Conservation (phyloP, 2,888 invertebrate species). For the Epistrophe grossulariae region DNA sequence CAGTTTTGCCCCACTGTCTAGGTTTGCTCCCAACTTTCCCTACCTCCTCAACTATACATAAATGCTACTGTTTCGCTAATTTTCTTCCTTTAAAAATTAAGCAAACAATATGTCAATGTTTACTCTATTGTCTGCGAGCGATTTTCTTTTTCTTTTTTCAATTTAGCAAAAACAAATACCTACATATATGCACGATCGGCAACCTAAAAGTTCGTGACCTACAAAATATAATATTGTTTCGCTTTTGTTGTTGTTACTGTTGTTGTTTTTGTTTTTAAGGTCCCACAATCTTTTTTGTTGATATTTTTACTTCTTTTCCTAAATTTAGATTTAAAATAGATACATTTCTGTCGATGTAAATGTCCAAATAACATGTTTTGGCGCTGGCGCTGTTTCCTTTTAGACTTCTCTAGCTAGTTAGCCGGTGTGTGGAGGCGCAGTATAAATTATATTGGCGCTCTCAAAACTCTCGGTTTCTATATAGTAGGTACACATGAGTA, state of each 20-base stretch:
- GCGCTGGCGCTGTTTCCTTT: constrained; percentile 29
- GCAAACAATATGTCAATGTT: constrained; percentile 44
- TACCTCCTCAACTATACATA: neutral
- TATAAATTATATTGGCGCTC: neutral
- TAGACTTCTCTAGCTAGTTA: neutral
- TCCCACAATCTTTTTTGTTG: constrained; percentile 30
- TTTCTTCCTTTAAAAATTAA: constrained; percentile 9
- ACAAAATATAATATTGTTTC: constrained; percentile 47
- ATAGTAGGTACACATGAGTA: neutral
- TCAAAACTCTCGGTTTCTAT: constrained; percentile 31
- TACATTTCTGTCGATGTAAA: constrained; percentile 50
- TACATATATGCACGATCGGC: constrained; percentile 10
- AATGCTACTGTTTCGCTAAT: constrained; percentile 21
- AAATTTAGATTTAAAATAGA: constrained; percentile 64
- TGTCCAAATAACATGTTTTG: constrained; percentile 19
- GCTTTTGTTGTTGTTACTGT: constrained; percentile 20
- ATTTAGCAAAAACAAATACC: constrained; percentile 24
- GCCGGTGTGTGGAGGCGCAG: constrained; percentile 30
- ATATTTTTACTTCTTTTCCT: constrained; percentile 49
- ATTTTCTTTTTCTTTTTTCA: neutral
- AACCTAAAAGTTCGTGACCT: constrained; percentile 67
- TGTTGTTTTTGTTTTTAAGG: constrained; percentile 28
- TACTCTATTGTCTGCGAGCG: constrained; percentile 28
- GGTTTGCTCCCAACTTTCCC: neutral
- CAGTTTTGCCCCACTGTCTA: neutral